Base-by-base conservation (phyloP, 2,888 invertebrate genomes). In the Drosophila nr. medialis region DNA sequence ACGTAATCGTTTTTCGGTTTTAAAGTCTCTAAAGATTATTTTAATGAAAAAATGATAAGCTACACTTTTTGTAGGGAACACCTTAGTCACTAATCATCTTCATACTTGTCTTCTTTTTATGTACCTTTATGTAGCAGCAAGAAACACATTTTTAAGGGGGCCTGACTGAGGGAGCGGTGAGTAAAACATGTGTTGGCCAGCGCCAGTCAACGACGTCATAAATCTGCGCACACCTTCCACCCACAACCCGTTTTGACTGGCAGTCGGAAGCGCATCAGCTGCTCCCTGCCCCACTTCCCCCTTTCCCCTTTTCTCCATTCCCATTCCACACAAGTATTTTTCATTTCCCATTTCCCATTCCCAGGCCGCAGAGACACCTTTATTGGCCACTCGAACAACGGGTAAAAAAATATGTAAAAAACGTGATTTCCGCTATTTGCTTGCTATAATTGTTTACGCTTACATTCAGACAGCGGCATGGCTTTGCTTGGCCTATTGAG, bases 351-450 rank as follows among this genome's bases (percentile, higher is more conserved):
- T 40, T 42, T n/a, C 27, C 45, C 40, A 40, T 27, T 18, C 34
- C 5, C 48, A 49, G 34, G 56, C 56, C 56, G 27, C 54, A 34
- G 59, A 69, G 54, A 60, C 69, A 72, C 77, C 72, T 72, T 76
- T 68, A 76, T 80, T 72, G 59, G 72, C 84, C 81, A 75, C 64
- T 77, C 72, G 75, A 68, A 77, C 74, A 74, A 77, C 76, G 71
- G 72, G 71, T 70, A 64, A 6, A 21, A 10, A 27, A 21, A 24
- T 4, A 69, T 68, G 72, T 73, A 68, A 80, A 81, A 89, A 86
- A 79, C 86, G 86, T 86, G 86, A 86, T 89, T 86, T 89, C 89
- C 86, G 86, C 80, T 82, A 74, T 75, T 80, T 71, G 72, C 51
- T 65, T 53, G 77, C 68, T 74, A 62, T 77, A 87, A 82, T 80